Base-by-base conservation (phyloP, 2,797 vertebrate genomes). In the Enteromius viviparus region DNA sequence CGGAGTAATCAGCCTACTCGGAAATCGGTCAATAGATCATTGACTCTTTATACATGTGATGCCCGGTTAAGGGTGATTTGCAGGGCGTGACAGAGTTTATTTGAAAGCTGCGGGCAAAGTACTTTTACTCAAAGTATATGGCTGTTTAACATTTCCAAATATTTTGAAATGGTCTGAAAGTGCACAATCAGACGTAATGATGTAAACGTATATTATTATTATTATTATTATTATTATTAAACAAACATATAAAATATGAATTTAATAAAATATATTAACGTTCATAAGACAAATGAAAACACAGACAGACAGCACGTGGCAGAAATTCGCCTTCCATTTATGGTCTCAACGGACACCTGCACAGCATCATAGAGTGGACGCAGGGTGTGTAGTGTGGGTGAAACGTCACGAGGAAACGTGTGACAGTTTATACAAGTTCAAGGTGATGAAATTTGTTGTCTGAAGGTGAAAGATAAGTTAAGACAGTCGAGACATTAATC, bases 391-490 rank as follows among this genome's bases (percentile, higher is more conserved):
- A 3, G 12, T 82, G 29, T n/a, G 15, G n/a, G n/a, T 3, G 10
- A n/a, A 45, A 75, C 21, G 58, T 53, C 71, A 82, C 21, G 3
- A 62, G 42, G 19, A 60, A 3, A 7, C 10, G 15, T 26, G 40
- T 19, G 1, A 29, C 40, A 21, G 15, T 47, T 64, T 47, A 15
- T 14, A 47, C 37, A 80, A 47, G 80, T n/a, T 37, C 55, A 51
- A 40, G 58, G 11, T 66, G n/a, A 66, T 66, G n/a, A 42, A 53
- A 76, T 66, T 2, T 42, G 32, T 55, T 14, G 17, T 42, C 47
- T 82, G n/a, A 76, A 42, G 58, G 45, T 82, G 71, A 66, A 82
- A 82, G 47, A 55, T 76, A 21, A 62, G 23, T 26, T 72, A 40
- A 51, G 17, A 32, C 68, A n/a, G 29, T 49, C 58, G 2, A 72